Percentiles rank a stretch among this genome's conserved stretches.
Conservation (phyloP, 1,140 invertebrate genomes). For the Meteorus sp. region DNA sequence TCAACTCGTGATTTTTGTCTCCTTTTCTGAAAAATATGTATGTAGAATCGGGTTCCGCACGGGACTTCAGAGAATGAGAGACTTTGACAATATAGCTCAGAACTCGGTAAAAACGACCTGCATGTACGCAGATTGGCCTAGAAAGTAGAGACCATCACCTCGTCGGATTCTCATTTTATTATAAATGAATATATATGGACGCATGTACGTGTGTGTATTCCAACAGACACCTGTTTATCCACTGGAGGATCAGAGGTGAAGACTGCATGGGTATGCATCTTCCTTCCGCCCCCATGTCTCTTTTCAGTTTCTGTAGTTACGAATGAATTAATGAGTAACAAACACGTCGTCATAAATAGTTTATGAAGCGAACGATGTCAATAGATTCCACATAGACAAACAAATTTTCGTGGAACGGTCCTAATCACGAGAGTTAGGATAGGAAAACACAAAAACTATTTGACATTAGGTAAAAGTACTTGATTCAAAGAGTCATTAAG, state of each 20-base stretch:
- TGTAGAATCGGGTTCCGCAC: constrained; percentile 10
- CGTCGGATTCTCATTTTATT: constrained; percentile 5
- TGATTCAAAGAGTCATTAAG: constrained; percentile 21
- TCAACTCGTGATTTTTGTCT: no score
- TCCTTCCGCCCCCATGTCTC: no score
- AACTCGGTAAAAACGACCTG: constrained; percentile 16
- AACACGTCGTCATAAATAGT: no score
- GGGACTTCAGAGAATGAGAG: constrained; percentile 5
- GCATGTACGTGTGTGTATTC: background rate
- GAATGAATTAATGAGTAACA: no score
- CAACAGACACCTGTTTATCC: background rate
- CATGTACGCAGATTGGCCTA: constrained; percentile 10
- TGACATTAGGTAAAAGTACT: constrained; percentile 12
- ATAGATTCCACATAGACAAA: no score
- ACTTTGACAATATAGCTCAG: background rate
- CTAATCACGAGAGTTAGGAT: no score
- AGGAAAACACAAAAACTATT: background rate
- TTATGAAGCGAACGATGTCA: background rate
- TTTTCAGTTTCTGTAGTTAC: no score
- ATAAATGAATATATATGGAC: no score
- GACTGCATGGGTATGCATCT: no score
- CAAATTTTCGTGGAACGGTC: no score
- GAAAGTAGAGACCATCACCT: constrained; percentile 13
- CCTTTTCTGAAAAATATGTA: no score
- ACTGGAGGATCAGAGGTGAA: background rate